Evolutionary conservation across 2,797 vertebrate genomes (phyloP).

Genomic region (Arnoldichthys spilopterus): DNA sequence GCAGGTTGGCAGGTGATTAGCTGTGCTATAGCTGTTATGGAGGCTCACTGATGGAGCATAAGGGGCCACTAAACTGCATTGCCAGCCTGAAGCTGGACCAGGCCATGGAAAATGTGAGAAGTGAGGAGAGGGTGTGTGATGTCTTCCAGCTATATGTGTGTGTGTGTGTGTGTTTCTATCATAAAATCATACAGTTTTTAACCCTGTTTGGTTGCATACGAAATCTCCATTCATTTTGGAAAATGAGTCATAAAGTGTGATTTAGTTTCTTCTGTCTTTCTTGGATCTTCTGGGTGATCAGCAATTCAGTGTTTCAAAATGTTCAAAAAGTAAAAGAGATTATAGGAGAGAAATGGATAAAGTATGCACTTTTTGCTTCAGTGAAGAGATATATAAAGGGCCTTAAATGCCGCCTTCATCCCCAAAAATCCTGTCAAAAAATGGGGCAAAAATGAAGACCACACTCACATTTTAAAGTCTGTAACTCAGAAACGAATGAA

Average conservation of each 20-base stretch:
- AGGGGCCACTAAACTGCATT: slow-evolving; percentile 31
- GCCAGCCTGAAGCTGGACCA: slow-evolving; percentile 55
- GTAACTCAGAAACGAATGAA: too few relatives aligned
- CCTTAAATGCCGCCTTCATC: too few relatives aligned
- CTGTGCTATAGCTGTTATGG: background rate
- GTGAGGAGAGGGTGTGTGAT: slow-evolving; percentile 41
- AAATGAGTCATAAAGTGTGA: background rate
- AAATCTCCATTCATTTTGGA: background rate
- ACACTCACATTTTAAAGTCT: background rate
- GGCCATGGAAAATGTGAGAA: slow-evolving; percentile 63
- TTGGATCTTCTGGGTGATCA: background rate
- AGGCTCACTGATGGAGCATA: slow-evolving; percentile 27
- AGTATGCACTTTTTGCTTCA: too few relatives aligned
- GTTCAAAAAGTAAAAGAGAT: too few relatives aligned
- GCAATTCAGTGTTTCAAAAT: background rate
- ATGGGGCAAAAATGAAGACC: too few relatives aligned
- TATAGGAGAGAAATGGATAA: too few relatives aligned
- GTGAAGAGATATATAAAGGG: too few relatives aligned
- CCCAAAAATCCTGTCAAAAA: too few relatives aligned
- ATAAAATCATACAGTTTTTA: background rate
- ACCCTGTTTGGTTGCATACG: background rate
- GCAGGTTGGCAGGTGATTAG: slow-evolving; percentile 32
- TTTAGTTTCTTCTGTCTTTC: background rate
- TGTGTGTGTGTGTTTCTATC: slow-evolving; percentile 15
- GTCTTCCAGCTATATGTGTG: slow-evolving; percentile 41